These are phyloP conservation scores for Myiotriccus ornatus DNA, from an alignment of 2,797 vertebrate genomes.

Conservation along the genomic window DNA sequence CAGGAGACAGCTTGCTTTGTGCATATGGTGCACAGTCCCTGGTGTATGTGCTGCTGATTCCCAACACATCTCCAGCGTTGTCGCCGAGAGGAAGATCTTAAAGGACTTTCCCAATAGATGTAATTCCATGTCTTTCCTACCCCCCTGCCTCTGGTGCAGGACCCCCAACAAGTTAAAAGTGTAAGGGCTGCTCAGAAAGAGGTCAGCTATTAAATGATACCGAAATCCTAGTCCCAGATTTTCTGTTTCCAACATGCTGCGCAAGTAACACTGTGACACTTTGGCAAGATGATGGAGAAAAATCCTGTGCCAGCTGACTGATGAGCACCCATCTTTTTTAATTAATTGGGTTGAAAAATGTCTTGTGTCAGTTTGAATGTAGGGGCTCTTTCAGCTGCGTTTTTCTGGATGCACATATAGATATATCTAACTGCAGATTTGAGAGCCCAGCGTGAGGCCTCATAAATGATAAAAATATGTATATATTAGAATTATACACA, in stretches of 20 bases:
- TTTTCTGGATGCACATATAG: constrained; percentile 50
- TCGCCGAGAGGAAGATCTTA: fast-evolving
- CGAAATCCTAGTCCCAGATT: constrained; percentile 63
- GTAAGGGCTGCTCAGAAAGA: constrained; percentile 19
- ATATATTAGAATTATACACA: constrained; percentile 35
- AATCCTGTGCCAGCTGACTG: constrained; percentile 65
- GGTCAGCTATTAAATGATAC: constrained; percentile 58
- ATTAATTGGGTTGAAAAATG: constrained; percentile 73
- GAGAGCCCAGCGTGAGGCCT: constrained; percentile 48
- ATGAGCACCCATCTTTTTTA: constrained; percentile 71
- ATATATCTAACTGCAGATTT: constrained; percentile 45
- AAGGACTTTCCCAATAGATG: background rate
- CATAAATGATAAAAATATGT: constrained; percentile 63
- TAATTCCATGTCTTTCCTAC: background rate
- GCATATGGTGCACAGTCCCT: fast-evolving
- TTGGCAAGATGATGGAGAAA: constrained; percentile 63
- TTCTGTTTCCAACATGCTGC: constrained; percentile 66
- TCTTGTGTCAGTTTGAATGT: constrained; percentile 56
- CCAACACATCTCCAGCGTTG: background rate
- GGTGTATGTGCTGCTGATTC: background rate
- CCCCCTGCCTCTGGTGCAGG: background rate
- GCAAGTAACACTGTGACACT: constrained; percentile 70
- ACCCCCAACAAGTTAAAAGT: constrained; percentile 10
- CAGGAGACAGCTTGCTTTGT: background rate
- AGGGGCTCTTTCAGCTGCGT: constrained; percentile 47